Percentiles rank a stretch among this genome's conserved stretches.
These are phyloP conservation scores for Epinotia nisella DNA, from an alignment of 2,888 invertebrate genomes.

Conservation along the genomic window DNA sequence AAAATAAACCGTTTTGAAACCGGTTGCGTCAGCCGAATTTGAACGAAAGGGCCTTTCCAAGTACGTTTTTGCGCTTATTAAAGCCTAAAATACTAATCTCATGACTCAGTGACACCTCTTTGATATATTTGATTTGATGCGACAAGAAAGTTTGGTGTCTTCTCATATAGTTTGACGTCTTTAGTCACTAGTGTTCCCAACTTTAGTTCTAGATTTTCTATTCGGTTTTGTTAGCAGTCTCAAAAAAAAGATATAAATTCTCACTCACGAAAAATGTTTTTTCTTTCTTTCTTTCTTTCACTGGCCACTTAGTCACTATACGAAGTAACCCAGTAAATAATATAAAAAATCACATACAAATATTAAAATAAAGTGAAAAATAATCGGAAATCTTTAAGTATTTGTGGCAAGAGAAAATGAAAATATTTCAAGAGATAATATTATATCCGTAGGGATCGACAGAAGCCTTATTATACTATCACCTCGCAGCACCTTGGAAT, in stretches of 20 bases:
- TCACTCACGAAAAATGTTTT: too few species aligned
- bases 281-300: too few species aligned
- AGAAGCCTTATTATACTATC: conserved; percentile 50
- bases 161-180: conserved; percentile 38
- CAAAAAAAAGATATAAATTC: neutral
- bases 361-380: neutral
- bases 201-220: neutral
- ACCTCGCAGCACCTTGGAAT: too few species aligned
- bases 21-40: too few species aligned
- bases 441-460: conserved; percentile 47
- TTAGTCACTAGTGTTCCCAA: neutral
- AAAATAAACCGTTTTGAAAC: too few species aligned
- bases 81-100: too few species aligned
- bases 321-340: neutral
- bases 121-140: conserved; percentile 64
- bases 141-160: conserved; percentile 53
- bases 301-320: neutral
- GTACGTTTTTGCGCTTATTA: too few species aligned
- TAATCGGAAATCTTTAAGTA: neutral
- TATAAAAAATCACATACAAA: neutral
- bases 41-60: too few species aligned
- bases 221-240: neutral
- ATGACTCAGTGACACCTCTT: conserved; percentile 67
- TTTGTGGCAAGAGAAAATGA: conserved; percentile 2
- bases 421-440: conserved; percentile 43